Base-by-base conservation (phyloP, 2,888 invertebrate genomes). In the Cheiracanthium punctorium region DNA sequence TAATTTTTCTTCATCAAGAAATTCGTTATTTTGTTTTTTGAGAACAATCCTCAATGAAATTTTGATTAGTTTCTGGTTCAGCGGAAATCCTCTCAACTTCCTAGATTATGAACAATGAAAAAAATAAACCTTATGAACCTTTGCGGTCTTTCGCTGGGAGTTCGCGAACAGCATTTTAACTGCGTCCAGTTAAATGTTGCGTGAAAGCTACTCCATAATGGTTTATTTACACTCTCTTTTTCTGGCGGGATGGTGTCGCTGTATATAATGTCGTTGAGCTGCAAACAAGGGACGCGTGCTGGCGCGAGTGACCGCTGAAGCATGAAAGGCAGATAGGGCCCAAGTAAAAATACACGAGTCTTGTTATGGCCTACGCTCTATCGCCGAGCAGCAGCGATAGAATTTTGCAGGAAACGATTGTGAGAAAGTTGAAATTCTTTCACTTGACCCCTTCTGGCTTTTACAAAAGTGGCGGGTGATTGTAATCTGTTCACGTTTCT, bases 251-350 rank as follows among this genome's bases (percentile, higher is more conserved):
- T 48, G 43, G 2, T 58, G 58, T 58, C 58, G 20, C 58, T 37
- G 37, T 37, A 10, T 37, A 37, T 1, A 58, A 24, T 58, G 8
- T 17, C 58, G 24, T n/a, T n/a, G n/a, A 4, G 58, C 24, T 20
- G 58, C 58, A 24, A 58, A 58, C 58, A 58, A 58, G 24, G 4
- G 20, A 24, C 58, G n/a, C 48, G 48, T 48, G 48, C 48, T 48
- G 24, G 24, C 65, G 73, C 73, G 65, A 65, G 20, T 43, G 65
- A 24, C 43, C 80, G 33, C 5, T 28, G 72, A 64, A 80, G 73
- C 80, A 48, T 48, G 80, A 80, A 80, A 72, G 71, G 37, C 33
- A 69, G 71, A 52, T 73, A 67, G 70, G 70, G n/a, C n/a, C n/a
- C n/a, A n/a, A n/a, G n/a, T n/a, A n/a, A n/a, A n/a, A n/a, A n/a